Percentiles rank a stretch among this genome's conserved stretches.
Conservation (phyloP, 2,888 invertebrate genomes). For the Cryptus viduatorius region DNA sequence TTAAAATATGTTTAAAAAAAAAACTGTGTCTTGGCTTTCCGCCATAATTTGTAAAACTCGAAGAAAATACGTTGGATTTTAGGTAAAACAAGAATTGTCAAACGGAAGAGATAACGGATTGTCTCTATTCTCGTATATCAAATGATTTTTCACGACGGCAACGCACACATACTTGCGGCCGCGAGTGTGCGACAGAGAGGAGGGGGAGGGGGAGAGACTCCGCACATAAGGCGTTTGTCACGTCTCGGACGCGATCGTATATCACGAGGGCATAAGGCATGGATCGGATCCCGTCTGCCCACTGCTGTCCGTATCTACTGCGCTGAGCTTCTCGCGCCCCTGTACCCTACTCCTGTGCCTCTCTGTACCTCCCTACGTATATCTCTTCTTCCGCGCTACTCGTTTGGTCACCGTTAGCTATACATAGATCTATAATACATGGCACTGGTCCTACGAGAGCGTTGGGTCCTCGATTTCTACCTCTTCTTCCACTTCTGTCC, state of each 20-base stretch:
- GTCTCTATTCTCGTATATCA: conserved; percentile 42
- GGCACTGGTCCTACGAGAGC: conserved; percentile 2
- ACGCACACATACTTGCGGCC: conserved; percentile 6
- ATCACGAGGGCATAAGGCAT: conserved; percentile 61
- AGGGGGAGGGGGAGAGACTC: not conserved
- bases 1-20: not conserved
- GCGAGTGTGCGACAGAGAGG: conserved; percentile 12
- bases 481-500: conserved; percentile 1
- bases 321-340: conserved; percentile 7
- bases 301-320: conserved; percentile 55
- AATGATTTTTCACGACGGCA: conserved; percentile 41
- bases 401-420: not conserved
- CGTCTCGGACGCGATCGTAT: conserved; percentile 61
- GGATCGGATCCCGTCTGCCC: conserved; percentile 59
- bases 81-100: not conserved
- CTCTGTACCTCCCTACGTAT: conserved; percentile 27
- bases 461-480: conserved; percentile 20
- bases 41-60: not conserved
- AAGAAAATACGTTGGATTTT: not conserved
- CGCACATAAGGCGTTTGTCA: conserved; percentile 63
- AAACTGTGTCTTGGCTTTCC: not conserved
- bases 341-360: not conserved
- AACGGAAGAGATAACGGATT: not conserved
- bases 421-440: not conserved
- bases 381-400: conserved; percentile 25